Conservation (phyloP, 2,797 vertebrate species). For the Poeciliopsis infans region DNA sequence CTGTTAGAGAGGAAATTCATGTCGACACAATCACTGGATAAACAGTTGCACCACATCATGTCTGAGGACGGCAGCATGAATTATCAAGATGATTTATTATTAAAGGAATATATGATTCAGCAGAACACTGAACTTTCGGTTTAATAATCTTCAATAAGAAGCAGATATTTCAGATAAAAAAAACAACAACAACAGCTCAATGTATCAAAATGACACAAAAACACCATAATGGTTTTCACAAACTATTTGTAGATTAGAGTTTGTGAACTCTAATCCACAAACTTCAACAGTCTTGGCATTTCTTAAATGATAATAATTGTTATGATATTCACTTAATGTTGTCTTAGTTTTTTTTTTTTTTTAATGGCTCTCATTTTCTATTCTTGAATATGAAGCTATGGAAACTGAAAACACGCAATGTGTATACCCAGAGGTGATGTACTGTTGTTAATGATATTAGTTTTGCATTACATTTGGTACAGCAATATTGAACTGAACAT, state of each 20-base stretch:
- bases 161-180: background rate
- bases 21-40: too few relatives aligned
- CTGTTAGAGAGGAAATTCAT: too few relatives aligned
- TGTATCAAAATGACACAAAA: background rate
- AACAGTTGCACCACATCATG: too few relatives aligned
- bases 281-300: background rate
- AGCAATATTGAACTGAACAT: background rate
- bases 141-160: background rate
- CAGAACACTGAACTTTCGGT: background rate
- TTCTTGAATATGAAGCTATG: background rate
- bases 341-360: background rate
- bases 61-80: too few relatives aligned
- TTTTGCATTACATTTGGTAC: background rate
- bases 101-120: background rate
- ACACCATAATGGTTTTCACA: background rate
- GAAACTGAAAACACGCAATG: background rate
- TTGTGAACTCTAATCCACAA: background rate
- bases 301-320: background rate
- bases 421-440: background rate
- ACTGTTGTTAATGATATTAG: background rate
- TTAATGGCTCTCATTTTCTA: background rate
- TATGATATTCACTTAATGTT: background rate
- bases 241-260: background rate
- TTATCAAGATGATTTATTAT: too few relatives aligned
- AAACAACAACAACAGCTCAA: background rate